A percentile compares a stretch with the other conserved stretches of the same genome.
Conservation (phyloP, 2,888 invertebrate species). For the Trissolcus brochymenae region DNA sequence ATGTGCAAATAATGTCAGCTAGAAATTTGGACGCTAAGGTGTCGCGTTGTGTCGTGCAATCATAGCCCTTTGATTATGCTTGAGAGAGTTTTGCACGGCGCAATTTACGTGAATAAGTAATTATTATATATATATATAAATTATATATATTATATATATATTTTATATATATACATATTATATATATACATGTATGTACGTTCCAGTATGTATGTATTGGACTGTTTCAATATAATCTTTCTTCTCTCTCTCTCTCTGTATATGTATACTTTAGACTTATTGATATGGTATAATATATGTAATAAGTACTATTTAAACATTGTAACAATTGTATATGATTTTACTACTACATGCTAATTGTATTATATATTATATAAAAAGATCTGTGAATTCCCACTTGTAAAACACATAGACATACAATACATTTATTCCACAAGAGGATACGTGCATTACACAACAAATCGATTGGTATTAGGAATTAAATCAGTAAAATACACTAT, state of each 20-base stretch:
- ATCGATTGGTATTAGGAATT: slow-evolving; percentile 5
- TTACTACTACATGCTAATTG: slow-evolving; percentile 76
- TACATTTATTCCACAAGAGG: slow-evolving; percentile 27
- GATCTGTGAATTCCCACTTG: slow-evolving; percentile 75
- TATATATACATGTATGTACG: slow-evolving; percentile 66
- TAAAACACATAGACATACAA: slow-evolving; percentile 69
- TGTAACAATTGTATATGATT: slow-evolving; percentile 77
- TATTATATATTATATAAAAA: slow-evolving; percentile 74
- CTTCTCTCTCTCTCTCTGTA: slow-evolving; percentile 72
- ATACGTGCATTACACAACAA: slow-evolving; percentile 42
- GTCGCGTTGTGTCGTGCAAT: slow-evolving; percentile 49
- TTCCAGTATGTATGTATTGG: slow-evolving; percentile 65
- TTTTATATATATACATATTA: slow-evolving; percentile 55
- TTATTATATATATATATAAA: slow-evolving; percentile 75
- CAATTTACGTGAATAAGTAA: slow-evolving; percentile 64
- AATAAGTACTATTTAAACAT: slow-evolving; percentile 77
- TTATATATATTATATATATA: slow-evolving; percentile 68
- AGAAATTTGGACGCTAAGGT: slow-evolving; percentile 31
- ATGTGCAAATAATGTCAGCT: slow-evolving; percentile 9
- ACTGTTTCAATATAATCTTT: slow-evolving; percentile 67
- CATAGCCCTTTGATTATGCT: slow-evolving; percentile 28
- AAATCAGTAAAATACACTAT: slow-evolving; percentile 8
- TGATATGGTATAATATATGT: slow-evolving; percentile 73
- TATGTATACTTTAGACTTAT: slow-evolving; percentile 71
- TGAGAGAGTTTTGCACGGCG: slow-evolving; percentile 38